Evolutionary conservation across 2,113 vertebrate genomes (phyloP).

Genomic region (Zootoca vivipara): DNA sequence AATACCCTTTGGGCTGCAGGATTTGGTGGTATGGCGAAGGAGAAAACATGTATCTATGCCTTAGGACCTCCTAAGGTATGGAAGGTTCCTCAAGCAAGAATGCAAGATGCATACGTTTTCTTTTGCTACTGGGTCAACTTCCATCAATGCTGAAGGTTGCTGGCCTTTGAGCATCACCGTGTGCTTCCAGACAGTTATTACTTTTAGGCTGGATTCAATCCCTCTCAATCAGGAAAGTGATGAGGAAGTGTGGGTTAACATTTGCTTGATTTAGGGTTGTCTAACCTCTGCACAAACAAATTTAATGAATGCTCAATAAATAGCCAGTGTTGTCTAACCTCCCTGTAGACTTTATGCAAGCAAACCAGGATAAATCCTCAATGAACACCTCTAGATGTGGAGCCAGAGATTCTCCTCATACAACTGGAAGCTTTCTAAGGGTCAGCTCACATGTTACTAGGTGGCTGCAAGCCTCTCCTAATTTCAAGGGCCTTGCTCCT

Average conservation of each 20-base stretch:
- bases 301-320: too few species aligned
- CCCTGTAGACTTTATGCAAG: too few species aligned
- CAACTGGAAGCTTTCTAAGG: not conserved
- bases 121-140: not conserved
- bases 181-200: not conserved
- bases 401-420: not conserved
- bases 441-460: not conserved
- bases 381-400: too few species aligned
- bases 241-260: too few species aligned
- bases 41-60: not conserved
- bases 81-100: not conserved
- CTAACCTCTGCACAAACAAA: too few species aligned
- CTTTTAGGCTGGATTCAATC: too few species aligned
- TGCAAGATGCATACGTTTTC: too few species aligned
- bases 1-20: not conserved
- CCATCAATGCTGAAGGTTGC: too few species aligned
- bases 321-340: too few species aligned
- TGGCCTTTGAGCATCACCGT: not conserved
- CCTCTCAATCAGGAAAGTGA: too few species aligned
- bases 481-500: not conserved
- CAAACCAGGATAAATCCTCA: too few species aligned
- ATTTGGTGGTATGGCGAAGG: not conserved
- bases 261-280: too few species aligned
- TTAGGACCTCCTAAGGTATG: not conserved
- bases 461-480: not conserved